These are phyloP conservation scores for Saccopteryx bilineata DNA, from an alignment of 2,113 vertebrate species.

Conservation along the genomic window DNA sequence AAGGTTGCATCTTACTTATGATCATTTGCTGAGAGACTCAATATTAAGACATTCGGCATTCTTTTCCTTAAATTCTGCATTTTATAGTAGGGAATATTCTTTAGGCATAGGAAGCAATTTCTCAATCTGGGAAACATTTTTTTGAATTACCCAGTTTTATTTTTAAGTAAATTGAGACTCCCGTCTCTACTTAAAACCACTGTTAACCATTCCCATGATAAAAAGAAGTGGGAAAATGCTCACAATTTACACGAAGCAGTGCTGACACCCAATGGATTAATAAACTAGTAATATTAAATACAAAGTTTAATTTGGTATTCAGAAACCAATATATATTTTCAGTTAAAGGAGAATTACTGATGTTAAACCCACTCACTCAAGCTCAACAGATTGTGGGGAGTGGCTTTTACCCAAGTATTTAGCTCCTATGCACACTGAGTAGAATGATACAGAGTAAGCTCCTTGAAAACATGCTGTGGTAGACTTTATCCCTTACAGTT, in stretches of 20 bases:
- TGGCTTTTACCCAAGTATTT: not conserved
- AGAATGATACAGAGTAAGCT: not conserved
- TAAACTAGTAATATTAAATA: conserved; percentile 57
- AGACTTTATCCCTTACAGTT: not conserved
- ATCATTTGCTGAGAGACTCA: not conserved
- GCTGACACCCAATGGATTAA: conserved; percentile 81
- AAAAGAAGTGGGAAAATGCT: conserved; percentile 34
- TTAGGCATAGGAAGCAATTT: not conserved
- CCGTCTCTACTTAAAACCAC: conserved; percentile 9
- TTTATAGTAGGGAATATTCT: not conserved
- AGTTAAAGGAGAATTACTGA: conserved; percentile 23
- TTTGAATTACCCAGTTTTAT: conserved; percentile 48
- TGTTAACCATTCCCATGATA: not conserved
- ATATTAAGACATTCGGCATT: not conserved
- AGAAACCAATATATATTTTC: conserved; percentile 36
- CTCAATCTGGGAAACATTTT: not conserved
- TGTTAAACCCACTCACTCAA: not conserved
- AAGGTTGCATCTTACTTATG: conserved; percentile 56
- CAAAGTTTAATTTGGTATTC: conserved; percentile 26
- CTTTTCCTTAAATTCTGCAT: not conserved
- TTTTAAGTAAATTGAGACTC: conserved; percentile 58
- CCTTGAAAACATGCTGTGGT: not conserved
- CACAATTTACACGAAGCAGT: conserved; percentile 70
- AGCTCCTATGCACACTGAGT: not conserved
- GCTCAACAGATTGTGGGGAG: not conserved